Evolutionary conservation across 2,888 invertebrate species (phyloP), one percentile per base, ranked within the genome.

Genomic region (Campopleginae sp.): DNA sequence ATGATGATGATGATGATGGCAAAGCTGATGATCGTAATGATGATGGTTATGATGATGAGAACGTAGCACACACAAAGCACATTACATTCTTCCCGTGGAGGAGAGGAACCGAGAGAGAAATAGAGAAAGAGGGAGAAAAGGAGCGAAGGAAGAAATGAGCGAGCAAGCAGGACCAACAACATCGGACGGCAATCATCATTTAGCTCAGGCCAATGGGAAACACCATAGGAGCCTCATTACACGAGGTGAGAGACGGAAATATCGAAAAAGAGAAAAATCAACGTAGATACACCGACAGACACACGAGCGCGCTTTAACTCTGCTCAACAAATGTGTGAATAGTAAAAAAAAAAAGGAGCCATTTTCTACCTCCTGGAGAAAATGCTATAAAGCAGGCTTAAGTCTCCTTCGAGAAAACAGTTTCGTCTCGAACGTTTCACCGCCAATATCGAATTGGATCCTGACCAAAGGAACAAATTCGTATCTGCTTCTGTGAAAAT

Each of bases 181-280:
- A 84, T 80, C 87, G 82, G 87, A 86, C 87, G 90, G 92, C 89
- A 92, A 93, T 93, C 92, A 93, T 93, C 92, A 91, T 93, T 92
- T 91, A 90, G 88, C 89, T 86, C 89, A 86, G 87, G 86, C 90
- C 90, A 92, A 92, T 92, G 92, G 91, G 89, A 88, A 91, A 91
- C 90, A 89, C 92, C 92, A 92, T 92, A 86, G 87, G 86, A 83
- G 72, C 81, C 65, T 77, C 66, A 72, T 72, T 77, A 66, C 46
- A 70, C 68, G 82, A 86, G 85, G 86, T 84, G 83, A 87, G 87
- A 77, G 77, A 84, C 58, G 66, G 77, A 63, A 38, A 77, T 51
- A 80, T 23, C 48, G 17, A 76, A 44, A 61, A 31, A 38, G 77
- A 48, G 70, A 81, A 33, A 75, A 54, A 85, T 27, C 66, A 80